Percentiles rank a stretch among this genome's conserved stretches.
These are phyloP conservation scores for Lepisosteus osseus DNA, from an alignment of 2,113 vertebrate species.

Conservation along the genomic window DNA sequence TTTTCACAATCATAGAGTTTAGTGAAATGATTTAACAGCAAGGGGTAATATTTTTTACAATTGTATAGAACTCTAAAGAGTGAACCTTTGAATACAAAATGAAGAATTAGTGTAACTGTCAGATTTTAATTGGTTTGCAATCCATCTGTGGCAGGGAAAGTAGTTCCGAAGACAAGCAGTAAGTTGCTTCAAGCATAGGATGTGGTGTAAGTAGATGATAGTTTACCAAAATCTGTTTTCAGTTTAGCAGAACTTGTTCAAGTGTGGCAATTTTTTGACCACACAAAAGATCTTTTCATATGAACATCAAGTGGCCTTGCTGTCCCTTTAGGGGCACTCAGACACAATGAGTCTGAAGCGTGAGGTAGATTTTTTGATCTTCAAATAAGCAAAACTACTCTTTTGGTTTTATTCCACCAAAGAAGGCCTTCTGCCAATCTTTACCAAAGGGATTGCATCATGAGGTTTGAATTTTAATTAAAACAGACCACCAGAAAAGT, in stretches of 20 bases:
- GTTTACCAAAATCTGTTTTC: conserved; percentile 3
- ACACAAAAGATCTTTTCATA: background rate
- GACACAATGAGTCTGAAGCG: background rate
- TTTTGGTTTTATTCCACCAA: background rate
- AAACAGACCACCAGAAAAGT: background rate
- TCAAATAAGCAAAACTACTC: conserved; percentile 3
- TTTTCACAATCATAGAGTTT: too few relatives aligned
- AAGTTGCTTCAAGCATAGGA: background rate
- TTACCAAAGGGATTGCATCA: background rate
- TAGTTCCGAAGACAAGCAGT: background rate
- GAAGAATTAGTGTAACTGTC: too few relatives aligned
- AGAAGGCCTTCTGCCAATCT: background rate
- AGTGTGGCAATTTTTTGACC: background rate
- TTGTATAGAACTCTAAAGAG: too few relatives aligned
- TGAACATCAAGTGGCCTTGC: background rate
- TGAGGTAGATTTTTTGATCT: background rate
- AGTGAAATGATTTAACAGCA: too few relatives aligned
- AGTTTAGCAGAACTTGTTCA: background rate
- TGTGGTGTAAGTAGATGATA: background rate
- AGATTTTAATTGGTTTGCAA: too few relatives aligned
- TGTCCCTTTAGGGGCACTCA: background rate
- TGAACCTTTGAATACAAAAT: too few relatives aligned
- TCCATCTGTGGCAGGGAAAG: too few relatives aligned
- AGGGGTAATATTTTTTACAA: too few relatives aligned
- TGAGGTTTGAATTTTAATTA: background rate